Base-by-base conservation (phyloP, 2,113 vertebrate species). In the Eurypyga helias region DNA sequence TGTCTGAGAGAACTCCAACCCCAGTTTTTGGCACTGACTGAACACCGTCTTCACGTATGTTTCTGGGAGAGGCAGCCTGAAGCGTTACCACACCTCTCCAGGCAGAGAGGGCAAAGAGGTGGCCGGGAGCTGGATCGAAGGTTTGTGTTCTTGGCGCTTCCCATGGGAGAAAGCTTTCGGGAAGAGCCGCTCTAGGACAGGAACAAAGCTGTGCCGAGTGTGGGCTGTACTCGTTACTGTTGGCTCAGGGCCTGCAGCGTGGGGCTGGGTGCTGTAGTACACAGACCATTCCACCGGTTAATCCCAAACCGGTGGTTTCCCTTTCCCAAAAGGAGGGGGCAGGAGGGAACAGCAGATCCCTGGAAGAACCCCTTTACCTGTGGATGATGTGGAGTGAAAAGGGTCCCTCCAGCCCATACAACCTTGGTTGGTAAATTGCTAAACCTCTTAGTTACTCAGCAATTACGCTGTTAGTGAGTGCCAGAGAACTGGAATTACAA, bases 241-340 rank as follows among this genome's bases (percentile, higher is more conserved):
- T 2, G 12, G 61, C 24, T 54, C 3, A 1, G 0, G 15, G 25
- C 2, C 38, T n/a, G 9, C 36, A 17, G 5, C 10, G 1, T 3
- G 14, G 17, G 15, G 3, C 20, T 52, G 26, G 43, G 4, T 52
- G 25, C 33, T 75, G 3, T 2, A 57, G 41, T 38, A 15, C 33
- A 26, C 10, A 41, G 41, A 41, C 41, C 41, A 12, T 12, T 41
- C 41, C 41, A 41, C 41, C 41, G 41, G 41, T 45, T 38, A 13
- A 15, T n/a, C 14, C 15, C 11, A 0, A 51, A 48, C 33, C n/a
- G 13, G 2, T 21, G 9, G 41, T 41, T 41, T 41, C 41, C 10
- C 41, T 41, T 41, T n/a, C n/a, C n/a, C n/a, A n/a, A n/a, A n/a
- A n/a, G 6, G 1, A 7, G 7, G 3, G 2, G 7, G 45, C 7